Evolutionary conservation across 2,113 vertebrate genomes (phyloP), one percentile per base, ranked within the genome.

Genomic region (Trachemys scripta): DNA sequence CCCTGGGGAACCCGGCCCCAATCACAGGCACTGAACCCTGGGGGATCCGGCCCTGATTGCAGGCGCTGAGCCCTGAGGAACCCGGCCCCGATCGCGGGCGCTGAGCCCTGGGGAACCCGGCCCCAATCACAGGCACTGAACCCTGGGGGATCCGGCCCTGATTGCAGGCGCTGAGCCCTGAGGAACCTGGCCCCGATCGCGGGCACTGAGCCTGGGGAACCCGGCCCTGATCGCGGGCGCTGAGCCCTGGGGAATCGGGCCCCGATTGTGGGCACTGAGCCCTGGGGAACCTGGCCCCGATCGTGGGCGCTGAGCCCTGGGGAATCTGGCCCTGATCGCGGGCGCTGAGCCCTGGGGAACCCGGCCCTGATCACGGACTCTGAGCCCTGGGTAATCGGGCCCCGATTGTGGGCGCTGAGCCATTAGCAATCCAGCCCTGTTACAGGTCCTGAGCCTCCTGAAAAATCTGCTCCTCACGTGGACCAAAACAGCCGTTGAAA

Each of bases 401-500:
- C n/a, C 35, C 6, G 3, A 20, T 38, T 8, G 65, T 3, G 1
- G 20, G 17, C 2, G 2, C 38, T 14, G 72, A 76, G 22, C 38
- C 72, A 6, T 76, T 45, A 45, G n/a, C n/a, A 24, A 76, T 76
- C 38, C 24, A 13, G 24, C 72, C 8, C 17, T 5, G 38, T 38
- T 45, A 38, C 38, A 17, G 17, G 16, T 17, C 35, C 35, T 45
- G 72, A 45, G 19, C 10, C 2, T 6, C 72, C 42, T 25, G 6
- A 45, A 38, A 75, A 76, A 25, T 25, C 72, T 5, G 0, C 1
- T 8, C 10, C 35, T 80, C 1, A 0, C 69, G 45, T 53, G 56
- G 22, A 53, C 65, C 85, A 69, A 2, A 22, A 62, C 79, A 27
- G 53, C 5, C 6, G 11, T 75, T 85, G 88, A 78, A 35, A 19